A percentile compares a stretch with the other conserved stretches of the same genome.
Evolutionary conservation across 1,140 invertebrate species (phyloP).

Genomic region (Laodelphax striatellus): DNA sequence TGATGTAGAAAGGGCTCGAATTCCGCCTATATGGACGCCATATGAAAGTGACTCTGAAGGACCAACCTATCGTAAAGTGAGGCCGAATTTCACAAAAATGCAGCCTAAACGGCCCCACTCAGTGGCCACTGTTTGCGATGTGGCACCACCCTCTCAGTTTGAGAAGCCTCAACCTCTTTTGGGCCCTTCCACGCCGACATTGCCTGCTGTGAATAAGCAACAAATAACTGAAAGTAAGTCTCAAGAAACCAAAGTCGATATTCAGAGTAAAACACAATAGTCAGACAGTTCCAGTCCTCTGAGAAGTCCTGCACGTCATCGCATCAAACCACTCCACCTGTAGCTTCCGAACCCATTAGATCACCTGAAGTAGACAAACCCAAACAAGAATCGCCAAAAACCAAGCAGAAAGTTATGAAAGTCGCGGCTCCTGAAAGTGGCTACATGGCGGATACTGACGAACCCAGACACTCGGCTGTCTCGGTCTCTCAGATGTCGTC

Average conservation of each 20-base stretch:
- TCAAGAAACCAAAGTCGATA: constrained; percentile 18
- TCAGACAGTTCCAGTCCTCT: constrained; percentile 5
- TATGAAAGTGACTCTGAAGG: constrained; percentile 54
- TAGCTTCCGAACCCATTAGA: constrained; percentile 29
- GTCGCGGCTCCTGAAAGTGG: constrained; percentile 42
- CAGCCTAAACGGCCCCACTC: constrained; percentile 36
- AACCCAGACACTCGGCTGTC: constrained; percentile 29
- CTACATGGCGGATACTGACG: constrained; percentile 61
- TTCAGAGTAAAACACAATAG: constrained; percentile 1
- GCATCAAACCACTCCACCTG: constrained; percentile 41
- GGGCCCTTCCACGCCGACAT: constrained; percentile 36
- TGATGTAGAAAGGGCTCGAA: constrained; percentile 42
- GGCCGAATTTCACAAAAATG: constrained; percentile 34
- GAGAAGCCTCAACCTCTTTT: constrained; percentile 37
- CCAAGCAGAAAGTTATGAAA: constrained; percentile 35
- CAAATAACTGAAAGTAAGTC: constrained; percentile 24
- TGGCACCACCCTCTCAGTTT: constrained; percentile 45
- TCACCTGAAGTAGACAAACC: constrained; percentile 7
- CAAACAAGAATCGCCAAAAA: constrained; percentile 45
- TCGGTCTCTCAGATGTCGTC: too few species aligned
- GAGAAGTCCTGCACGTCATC: constrained; percentile 3
- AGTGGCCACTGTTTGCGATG: constrained; percentile 35
- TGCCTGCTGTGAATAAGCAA: neutral
- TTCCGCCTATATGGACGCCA: constrained; percentile 46
- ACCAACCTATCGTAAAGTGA: constrained; percentile 39